Evolutionary conservation across 2,888 invertebrate genomes (phyloP), one percentile per base, ranked within the genome.

Genomic region (Cistogaster globosa): DNA sequence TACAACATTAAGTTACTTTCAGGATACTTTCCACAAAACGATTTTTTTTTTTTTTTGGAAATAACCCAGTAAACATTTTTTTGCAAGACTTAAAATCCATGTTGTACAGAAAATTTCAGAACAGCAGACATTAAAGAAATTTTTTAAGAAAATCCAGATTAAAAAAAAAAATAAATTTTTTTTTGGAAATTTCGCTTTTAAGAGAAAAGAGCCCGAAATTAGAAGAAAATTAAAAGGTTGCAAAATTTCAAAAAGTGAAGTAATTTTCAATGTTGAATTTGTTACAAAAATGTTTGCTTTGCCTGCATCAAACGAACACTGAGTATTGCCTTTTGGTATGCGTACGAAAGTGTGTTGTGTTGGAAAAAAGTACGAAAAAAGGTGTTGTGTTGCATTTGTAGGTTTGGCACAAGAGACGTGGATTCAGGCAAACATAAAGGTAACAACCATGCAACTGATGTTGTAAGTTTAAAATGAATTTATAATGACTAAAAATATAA

Each of bases 401-500:
- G 16, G 20, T 2, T 51, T 20, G 2, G 9, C 9, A 60, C 2
- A 9, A n/a, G 1, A 32, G 20, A 8, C 36, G 42, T 7, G 36
- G 6, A 26, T 22, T 60, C 42, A 18, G 45, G 20, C 16, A 60
- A 72, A 42, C 60, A 62, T 7, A 72, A 75, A 67, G 65, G 45
- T 72, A 84, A 80, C 60, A 76, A 82, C 67, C 67, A 53, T 60
- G 58, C 75, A 80, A 76, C 42, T 48, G 65, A 67, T 80, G 76
- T 72, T 81, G 67, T 80, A 58, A 84, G 68, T 81, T 84, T 72
- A 18, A 81, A 84, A 81, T 84, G 80, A 81, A 77, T 80, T 84
- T 81, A 81, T 84, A 84, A 84, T 84, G 77, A 72, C 51, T 80
- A 38, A 57, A 38, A 80, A 79, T 68, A 79, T 58, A n/a, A 69